Evolutionary conservation across 2,113 vertebrate genomes (phyloP).

Genomic region (Scartelaos histophorus): DNA sequence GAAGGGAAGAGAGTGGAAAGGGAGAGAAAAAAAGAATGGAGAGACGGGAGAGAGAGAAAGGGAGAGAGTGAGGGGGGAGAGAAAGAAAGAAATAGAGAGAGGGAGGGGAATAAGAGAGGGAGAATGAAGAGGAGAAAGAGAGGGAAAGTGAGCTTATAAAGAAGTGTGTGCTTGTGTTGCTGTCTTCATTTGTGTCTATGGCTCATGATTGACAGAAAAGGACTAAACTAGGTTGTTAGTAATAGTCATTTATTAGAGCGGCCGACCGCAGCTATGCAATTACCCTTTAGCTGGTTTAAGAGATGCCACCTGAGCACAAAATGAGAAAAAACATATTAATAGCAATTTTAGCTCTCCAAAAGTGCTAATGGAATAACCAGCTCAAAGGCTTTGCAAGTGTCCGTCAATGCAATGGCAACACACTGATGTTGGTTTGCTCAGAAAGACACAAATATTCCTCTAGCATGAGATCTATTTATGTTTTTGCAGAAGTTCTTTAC

Average conservation of each 20-base stretch:
- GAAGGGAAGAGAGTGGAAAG: neutral
- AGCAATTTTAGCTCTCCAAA: neutral
- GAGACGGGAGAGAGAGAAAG: no score
- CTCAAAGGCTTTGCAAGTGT: neutral
- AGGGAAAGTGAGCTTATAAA: conserved; percentile 3
- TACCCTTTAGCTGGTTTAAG: conserved; percentile 43
- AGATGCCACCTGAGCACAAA: conserved; percentile 18
- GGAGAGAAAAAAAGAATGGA: neutral
- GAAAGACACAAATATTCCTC: neutral
- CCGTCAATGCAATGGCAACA: neutral
- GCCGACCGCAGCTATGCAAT: conserved; percentile 58
- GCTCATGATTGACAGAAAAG: conserved; percentile 56
- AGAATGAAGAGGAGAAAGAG: no score
- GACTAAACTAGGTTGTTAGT: conserved; percentile 54
- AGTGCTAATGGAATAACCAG: neutral
- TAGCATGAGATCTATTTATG: neutral
- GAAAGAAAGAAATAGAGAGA: neutral
- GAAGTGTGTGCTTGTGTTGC: neutral
- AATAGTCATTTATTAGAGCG: conserved; percentile 59
- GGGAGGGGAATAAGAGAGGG: neutral
- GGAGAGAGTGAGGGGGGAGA: neutral
- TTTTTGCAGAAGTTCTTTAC: no score
- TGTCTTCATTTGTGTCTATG: neutral
- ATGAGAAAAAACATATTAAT: conserved; percentile 13
- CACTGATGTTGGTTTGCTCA: neutral